Base-by-base conservation (phyloP, 1,140 invertebrate species). In the Aphelinus atriplicis region DNA sequence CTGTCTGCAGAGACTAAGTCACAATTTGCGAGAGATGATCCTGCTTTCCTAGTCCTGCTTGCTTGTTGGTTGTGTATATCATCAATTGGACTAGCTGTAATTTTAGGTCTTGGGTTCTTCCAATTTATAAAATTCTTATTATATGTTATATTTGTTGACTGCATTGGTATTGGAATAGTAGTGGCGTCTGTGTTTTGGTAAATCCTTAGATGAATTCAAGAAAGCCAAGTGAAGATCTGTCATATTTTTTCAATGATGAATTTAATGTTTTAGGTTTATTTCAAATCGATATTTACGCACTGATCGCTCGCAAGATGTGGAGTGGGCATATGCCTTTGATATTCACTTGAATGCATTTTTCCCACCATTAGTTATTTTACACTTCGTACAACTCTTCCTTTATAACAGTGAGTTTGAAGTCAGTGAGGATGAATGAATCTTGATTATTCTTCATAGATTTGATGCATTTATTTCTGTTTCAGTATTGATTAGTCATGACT, bases 261-360 rank as follows among this genome's bases (percentile, higher is more conserved):
- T 69, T 71, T 75, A 78, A 76, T 74, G 77, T 89, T 91, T 61
- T 82, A 97, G 96, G 96, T 93, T 94, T 84, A 77, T 97, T 46
- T 92, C 92, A 62, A 99, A 99, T 88, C 92, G 92, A 80, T 99
- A 97, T 87, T 89, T 99, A 80, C 88, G 94, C 64, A 91, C 92
- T 81, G 92, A 94, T 83, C 85, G 83, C 65, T 84, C 82, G 51
- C 91, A 93, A 57, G 95, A 97, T 87, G 97, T 99, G 66, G 98
- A 99, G 87, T 99, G 98, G 98, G 98, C 95, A 2, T 99, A 98
- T 88, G 94, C 96, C 48, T 99, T 99, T 89, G 98, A 99, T 88
- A 96, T 99, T 57, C 98, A 99, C 89, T 91, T 99, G 73, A 99
- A 99, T 90, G 98, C 98, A 5, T 98, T 98, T 87, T 98, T 99